Evolutionary conservation across 2,113 vertebrate species (phyloP), one percentile per base, ranked within the genome.

Genomic region (Osmerus mordax): DNA sequence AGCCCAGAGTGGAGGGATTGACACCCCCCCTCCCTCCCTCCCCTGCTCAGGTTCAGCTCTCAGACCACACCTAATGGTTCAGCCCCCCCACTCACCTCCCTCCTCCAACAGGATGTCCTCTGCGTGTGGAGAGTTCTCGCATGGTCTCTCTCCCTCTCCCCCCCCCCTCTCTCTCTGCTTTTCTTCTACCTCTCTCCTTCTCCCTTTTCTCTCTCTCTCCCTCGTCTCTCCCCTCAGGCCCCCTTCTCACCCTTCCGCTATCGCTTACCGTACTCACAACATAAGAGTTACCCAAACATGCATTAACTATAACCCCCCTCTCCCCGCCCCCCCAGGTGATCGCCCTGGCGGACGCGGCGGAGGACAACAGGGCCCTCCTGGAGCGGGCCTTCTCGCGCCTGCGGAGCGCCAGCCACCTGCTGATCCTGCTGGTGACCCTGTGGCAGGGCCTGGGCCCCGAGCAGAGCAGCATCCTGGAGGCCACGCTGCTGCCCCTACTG

Each of bases 381-480:
- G 92, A 92, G 69, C 93, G 93, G 84, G 93, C 94, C 0, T 95
- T 95, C 23, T 89, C 90, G 21, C 92, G 91, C 25, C 88, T 99
- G 86, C 90, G 91, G 59, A 94, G 95, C 78, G 92, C 94, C 86
- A 96, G 94, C 14, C 96, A 93, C 80, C 86, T 98, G 72, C 78
- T 98, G 76, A 91, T 99, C 76, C 84, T 94, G 78, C 92, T 99
- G 77, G 84, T 97, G 29, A 88, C 94, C 16, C 92, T 98, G 83
- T 94, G 95, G 95, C 96, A 97, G 86, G 92, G 93, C 77, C 93
- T 99, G 54, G 91, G 82, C 29, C 0, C 84, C 0, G 95, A 97
- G 66, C 96, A 99, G 88, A 84, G 89, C 0, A 78, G 78, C 80
- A 92, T 99, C 86, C 88, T 98, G 86, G 94, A 98, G 89, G 95